Percentiles rank a stretch among this genome's conserved stretches.
Conservation (phyloP, 2,888 invertebrate species). For the Chrysomela aeneicollis region DNA sequence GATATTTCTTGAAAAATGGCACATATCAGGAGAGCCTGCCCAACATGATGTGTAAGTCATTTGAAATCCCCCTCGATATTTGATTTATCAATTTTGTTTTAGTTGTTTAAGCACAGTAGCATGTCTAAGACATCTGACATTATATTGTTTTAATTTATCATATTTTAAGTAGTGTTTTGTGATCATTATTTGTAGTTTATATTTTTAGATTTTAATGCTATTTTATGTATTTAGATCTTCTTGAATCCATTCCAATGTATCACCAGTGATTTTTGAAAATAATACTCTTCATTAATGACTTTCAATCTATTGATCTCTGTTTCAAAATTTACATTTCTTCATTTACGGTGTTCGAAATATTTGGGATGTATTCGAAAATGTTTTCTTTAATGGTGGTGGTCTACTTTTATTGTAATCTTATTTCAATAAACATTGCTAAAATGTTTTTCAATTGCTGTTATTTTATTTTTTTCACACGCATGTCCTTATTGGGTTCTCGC, state of each 20-base stretch:
- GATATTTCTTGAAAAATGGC: slow-evolving; percentile 48
- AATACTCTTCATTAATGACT: background rate
- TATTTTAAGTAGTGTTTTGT: slow-evolving; percentile 46
- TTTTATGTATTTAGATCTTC: slow-evolving; percentile 49
- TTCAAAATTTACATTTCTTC: slow-evolving; percentile 1
- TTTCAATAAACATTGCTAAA: slow-evolving; percentile 61
- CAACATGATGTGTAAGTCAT: slow-evolving; percentile 59
- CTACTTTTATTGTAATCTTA: slow-evolving; percentile 57
- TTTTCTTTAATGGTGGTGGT: slow-evolving; percentile 56
- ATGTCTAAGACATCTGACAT: slow-evolving; percentile 48
- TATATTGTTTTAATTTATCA: slow-evolving; percentile 46
- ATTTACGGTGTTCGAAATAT: slow-evolving; percentile 2
- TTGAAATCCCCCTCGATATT: slow-evolving; percentile 36
- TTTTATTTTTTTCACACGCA: slow-evolving; percentile 57
- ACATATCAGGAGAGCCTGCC: slow-evolving; percentile 59
- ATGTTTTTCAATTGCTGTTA: slow-evolving; percentile 58
- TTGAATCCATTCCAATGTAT: slow-evolving; percentile 34
- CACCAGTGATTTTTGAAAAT: background rate
- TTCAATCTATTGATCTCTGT: background rate
- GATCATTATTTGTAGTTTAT: slow-evolving; percentile 50
- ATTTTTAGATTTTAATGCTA: slow-evolving; percentile 46
- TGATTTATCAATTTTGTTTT: slow-evolving; percentile 41
- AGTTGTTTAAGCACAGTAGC: slow-evolving; percentile 57
- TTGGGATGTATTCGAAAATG: slow-evolving; percentile 24
- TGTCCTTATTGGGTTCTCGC: slow-evolving; percentile 51